These are phyloP conservation scores for Chlorocebus sabaeus DNA, from an alignment of 2,113 vertebrate species.

Conservation along the genomic window DNA sequence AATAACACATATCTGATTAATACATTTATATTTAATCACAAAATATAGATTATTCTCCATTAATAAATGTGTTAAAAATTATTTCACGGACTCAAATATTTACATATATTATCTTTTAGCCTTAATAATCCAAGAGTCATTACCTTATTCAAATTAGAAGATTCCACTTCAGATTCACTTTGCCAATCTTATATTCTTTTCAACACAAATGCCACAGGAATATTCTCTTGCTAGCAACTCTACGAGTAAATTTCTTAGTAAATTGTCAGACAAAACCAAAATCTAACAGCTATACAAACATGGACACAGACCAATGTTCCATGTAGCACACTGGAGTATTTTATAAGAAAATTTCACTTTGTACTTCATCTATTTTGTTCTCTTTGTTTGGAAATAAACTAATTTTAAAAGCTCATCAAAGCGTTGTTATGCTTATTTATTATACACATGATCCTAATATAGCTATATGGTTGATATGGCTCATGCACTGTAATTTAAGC, in stretches of 20 bases:
- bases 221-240: not conserved
- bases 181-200: not conserved
- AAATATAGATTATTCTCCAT: not conserved
- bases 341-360: not conserved
- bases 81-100: not conserved
- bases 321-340: not conserved
- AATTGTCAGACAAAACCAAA: conserved; percentile 22
- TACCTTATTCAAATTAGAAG: not conserved
- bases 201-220: not conserved
- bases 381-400: not conserved
- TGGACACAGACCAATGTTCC: not conserved
- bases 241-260: not conserved
- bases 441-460: not conserved
- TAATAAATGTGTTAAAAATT: not conserved
- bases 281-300: not conserved
- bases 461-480: not conserved
- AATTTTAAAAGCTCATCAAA: not conserved
- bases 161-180: not conserved
- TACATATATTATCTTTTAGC: not conserved
- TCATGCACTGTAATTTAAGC: not conserved
- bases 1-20: not conserved
- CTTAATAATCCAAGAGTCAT: not conserved
- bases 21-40: not conserved
- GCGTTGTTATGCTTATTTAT: not conserved
- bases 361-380: not conserved